Base-by-base conservation (phyloP, 2,888 invertebrate species). In the Lacanobia wlatinum region DNA sequence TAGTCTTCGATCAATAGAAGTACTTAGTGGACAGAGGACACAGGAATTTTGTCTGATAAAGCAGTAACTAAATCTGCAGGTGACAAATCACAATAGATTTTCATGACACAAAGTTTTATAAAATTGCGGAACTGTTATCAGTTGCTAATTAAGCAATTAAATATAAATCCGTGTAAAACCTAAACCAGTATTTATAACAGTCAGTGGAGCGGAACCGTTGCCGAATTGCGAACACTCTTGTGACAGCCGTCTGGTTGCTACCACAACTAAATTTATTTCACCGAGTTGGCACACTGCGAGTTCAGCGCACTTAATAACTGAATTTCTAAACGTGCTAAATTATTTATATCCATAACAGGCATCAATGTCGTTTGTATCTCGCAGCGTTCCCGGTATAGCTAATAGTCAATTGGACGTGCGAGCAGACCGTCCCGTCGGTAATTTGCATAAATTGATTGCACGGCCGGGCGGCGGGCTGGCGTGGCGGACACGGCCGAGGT, bases 371-470 rank as follows among this genome's bases (percentile, higher is more conserved):
- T 81, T 74, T 75, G 82, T 80, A 83, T 81, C 82, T 84, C 69
- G 76, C 62, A 78, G 69, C 59, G 83, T 84, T 88, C 88, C 88
- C 82, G 87, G 87, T 88, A 88, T 85, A 84, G 87, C 86, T 87
- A 86, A 88, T 89, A 89, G 88, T 87, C 90, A 91, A 92, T 92
- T 91, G 92, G 89, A 86, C 83, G 90, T 90, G 89, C 79, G 86
- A 86, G 84, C 77, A 88, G 88, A 83, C 90, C 91, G 93, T 94
- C 94, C 93, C 92, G 93, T 90, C 88, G 87, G 87, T 92, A 94
- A 96, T 96, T 96, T 96, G 93, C 95, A 96, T 96, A 93, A 96
- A 95, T 95, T 95, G 95, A 95, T 95, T 92, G 93, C 93, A 91
- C 89, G 59, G 59, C 59, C 59, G 40, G 59, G 89, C 89, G 88